Conservation (phyloP, 2,797 vertebrate species). For the Lepilemur septentrionalis region DNA sequence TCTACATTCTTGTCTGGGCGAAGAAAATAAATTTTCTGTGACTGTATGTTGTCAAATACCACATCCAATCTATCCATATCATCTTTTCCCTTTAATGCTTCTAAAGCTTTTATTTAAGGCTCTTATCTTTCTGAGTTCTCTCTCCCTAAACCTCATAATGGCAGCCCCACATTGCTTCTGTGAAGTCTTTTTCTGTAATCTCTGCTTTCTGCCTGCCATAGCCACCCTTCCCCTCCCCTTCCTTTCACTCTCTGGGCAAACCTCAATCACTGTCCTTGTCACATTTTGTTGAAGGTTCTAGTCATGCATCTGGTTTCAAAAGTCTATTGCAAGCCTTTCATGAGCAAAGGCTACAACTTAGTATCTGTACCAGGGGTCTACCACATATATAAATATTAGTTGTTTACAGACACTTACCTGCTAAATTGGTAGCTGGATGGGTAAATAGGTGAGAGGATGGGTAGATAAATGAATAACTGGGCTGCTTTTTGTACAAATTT, state of each 20-base stretch:
- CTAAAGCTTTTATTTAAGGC: constrained; percentile 49
- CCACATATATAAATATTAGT: not conserved
- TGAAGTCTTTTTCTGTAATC: not conserved
- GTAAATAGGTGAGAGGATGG: not conserved
- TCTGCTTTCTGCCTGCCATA: not conserved
- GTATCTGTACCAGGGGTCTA: not conserved
- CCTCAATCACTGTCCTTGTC: not conserved
- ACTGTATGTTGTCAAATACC: constrained; percentile 68
- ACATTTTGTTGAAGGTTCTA: not conserved
- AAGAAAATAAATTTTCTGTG: constrained; percentile 78
- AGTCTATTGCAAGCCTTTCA: not conserved
- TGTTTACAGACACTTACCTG: not conserved
- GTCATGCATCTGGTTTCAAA: not conserved
- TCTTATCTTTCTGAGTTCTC: not conserved
- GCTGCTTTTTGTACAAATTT: not conserved
- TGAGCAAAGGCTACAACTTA: not conserved
- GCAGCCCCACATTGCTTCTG: not conserved
- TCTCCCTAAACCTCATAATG: not conserved
- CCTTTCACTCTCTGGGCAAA: not conserved
- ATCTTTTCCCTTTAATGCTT: constrained; percentile 43
- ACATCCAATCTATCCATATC: not conserved
- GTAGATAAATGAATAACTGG: not conserved
- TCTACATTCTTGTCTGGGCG: constrained; percentile 67
- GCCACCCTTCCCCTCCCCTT: not conserved
- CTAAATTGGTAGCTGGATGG: not conserved